phyloP scores from a whole-genome alignment of 1,140 invertebrate genomes.

The Panagrolaimus sp. region DNA sequence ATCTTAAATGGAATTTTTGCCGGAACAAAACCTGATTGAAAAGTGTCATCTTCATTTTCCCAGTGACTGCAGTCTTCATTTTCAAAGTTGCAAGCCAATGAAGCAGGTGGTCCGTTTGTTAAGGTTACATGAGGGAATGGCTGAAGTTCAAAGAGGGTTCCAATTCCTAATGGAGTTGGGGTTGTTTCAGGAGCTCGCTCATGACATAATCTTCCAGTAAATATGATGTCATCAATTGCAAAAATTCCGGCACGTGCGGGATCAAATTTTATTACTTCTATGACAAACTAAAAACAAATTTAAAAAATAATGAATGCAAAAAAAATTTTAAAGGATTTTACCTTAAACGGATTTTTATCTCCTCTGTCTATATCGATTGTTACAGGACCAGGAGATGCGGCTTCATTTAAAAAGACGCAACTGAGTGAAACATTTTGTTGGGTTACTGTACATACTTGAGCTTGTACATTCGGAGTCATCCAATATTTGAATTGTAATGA shows the following conservation, averaged over 20 bases:
- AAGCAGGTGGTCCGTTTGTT: background rate
- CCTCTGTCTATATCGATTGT: conserved; percentile 14
- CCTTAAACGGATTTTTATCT: conserved; percentile 16
- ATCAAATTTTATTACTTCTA: conserved; percentile 16
- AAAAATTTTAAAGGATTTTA: background rate
- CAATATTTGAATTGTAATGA: conserved; percentile 18
- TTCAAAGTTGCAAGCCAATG: conserved; percentile 5
- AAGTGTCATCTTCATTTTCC: conserved; percentile 3
- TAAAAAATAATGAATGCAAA: background rate
- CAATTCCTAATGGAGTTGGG: background rate
- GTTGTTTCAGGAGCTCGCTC: conserved; percentile 5
- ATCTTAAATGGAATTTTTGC: conserved; percentile 5
- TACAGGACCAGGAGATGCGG: conserved; percentile 1
- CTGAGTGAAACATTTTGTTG: conserved; percentile 10
- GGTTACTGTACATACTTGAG: conserved; percentile 1
- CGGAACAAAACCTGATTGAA: conserved; percentile 4
- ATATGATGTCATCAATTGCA: conserved; percentile 6
- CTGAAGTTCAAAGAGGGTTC: background rate
- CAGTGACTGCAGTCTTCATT: conserved; percentile 3
- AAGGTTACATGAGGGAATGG: background rate
- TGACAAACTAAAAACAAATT: conserved; percentile 1
- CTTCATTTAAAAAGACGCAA: conserved; percentile 7
- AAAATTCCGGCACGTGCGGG: background rate
- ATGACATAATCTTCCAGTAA: conserved; percentile 8
- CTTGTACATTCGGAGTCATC: conserved; percentile 15